Base-by-base conservation (phyloP, 2,113 vertebrate species). In the Ammodytes dubius region DNA sequence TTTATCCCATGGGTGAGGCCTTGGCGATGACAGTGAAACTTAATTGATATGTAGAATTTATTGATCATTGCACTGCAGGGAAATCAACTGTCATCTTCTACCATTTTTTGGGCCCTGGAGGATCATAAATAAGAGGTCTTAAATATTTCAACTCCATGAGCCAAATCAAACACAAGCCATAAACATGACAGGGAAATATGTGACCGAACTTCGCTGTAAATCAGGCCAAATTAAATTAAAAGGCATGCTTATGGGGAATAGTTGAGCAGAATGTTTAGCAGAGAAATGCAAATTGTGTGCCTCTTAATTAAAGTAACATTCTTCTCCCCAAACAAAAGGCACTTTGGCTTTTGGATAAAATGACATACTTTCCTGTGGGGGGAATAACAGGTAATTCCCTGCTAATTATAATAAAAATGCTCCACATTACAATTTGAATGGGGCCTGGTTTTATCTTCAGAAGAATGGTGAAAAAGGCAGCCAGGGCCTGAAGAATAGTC, bases 21-120 rank as follows among this genome's bases (percentile, higher is more conserved):
- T 93, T 84, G 86, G 87, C 67, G 80, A 59, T 93, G 89, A 94
- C 87, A 93, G 87, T 4, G 17, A 70, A 90, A 92, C 86, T 93
- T 93, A 94, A 95, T 95, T 93, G 92, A 91, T 94, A 87, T 74
- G 89, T 89, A 87, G 89, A 93, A 95, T 93, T 91, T 93, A 95
- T 95, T 91, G 93, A 95, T 94, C 87, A 88, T 70, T 75, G 89
- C 85, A 81, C 87, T 90, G 76, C 76, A 46, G 90, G 92, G 91
- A 94, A 93, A 94, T 89, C 74, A 90, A 43, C 85, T 83, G 74
- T 82, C 63, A 93, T 84, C 69, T 94, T 92, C 85, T 85, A 78
- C 79, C 76, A 70, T 91, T 93, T 85, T 84, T 84, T 82, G 27
- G 72, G 5, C 60, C 65, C 63, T 0, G 7, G 81, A 56, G 82